phyloP scores from a whole-genome alignment of 2,113 vertebrate genomes.

The Ctenodactylus gundi region DNA sequence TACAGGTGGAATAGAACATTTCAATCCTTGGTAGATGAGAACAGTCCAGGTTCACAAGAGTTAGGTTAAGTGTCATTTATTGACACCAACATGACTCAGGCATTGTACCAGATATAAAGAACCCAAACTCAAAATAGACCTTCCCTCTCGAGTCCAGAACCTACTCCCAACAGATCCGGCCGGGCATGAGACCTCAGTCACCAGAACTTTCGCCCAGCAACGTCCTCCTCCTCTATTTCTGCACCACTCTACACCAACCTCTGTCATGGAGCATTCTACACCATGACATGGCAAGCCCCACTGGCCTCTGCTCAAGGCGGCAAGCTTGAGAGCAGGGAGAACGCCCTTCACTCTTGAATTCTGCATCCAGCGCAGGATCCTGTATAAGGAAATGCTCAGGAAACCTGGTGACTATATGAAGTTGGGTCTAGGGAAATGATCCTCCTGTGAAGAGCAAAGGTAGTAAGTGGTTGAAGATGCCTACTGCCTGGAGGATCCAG shows the following conservation, averaged over 20 bases:
- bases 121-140: not conserved
- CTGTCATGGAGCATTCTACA: not conserved
- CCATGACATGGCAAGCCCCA: not conserved
- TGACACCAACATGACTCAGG: not conserved
- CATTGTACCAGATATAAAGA: not conserved
- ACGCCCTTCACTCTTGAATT: not conserved
- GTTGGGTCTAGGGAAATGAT: not conserved
- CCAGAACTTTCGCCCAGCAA: not conserved
- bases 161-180: not conserved
- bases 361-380: not conserved
- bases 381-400: not conserved
- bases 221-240: not conserved
- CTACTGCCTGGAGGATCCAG: not conserved
- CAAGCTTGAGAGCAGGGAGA: too few species aligned
- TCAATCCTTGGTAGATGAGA: not conserved
- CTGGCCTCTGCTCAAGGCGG: not conserved
- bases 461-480: not conserved
- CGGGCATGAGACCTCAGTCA: not conserved
- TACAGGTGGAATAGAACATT: not conserved
- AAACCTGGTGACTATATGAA: not conserved
- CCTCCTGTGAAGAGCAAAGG: not conserved
- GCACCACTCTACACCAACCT: not conserved
- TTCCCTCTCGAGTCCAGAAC: not conserved
- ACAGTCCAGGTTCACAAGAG: not conserved
- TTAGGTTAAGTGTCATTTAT: not conserved